phyloP scores from a whole-genome alignment of 2,888 invertebrate species.

The Nemurella pictetii region DNA sequence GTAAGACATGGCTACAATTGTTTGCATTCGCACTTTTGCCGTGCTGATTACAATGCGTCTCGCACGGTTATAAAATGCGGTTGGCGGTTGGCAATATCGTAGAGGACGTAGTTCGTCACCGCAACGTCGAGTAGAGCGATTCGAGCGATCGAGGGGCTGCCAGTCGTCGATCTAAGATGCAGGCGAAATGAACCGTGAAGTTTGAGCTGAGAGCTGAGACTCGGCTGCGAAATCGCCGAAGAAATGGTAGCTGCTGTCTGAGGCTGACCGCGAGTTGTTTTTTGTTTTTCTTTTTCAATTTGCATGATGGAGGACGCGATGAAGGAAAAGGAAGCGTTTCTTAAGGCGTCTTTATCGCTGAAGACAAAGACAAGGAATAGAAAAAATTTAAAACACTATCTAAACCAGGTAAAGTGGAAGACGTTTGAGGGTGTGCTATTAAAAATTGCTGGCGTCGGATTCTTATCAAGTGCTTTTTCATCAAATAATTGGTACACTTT shows the following conservation, averaged over 20 bases:
- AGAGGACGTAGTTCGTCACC: not conserved
- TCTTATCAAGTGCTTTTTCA: too few species aligned
- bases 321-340: not conserved
- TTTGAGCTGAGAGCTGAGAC: not conserved
- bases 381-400: not conserved
- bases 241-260: not conserved
- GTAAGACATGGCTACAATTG: not conserved
- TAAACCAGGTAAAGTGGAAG: not conserved
- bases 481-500: too few species aligned
- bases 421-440: not conserved
- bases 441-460: too few species aligned
- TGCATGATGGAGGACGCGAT: not conserved
- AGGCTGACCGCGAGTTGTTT: not conserved
- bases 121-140: not conserved
- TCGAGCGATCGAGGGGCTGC: not conserved
- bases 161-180: not conserved
- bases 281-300: not conserved
- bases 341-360: not conserved
- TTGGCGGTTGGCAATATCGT: not conserved
- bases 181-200: not conserved
- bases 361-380: not conserved
- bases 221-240: too few species aligned
- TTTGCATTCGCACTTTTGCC: not conserved
- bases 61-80: not conserved
- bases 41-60: not conserved